Conservation (phyloP, 2,888 invertebrate genomes). For the Macrophya annulata region DNA sequence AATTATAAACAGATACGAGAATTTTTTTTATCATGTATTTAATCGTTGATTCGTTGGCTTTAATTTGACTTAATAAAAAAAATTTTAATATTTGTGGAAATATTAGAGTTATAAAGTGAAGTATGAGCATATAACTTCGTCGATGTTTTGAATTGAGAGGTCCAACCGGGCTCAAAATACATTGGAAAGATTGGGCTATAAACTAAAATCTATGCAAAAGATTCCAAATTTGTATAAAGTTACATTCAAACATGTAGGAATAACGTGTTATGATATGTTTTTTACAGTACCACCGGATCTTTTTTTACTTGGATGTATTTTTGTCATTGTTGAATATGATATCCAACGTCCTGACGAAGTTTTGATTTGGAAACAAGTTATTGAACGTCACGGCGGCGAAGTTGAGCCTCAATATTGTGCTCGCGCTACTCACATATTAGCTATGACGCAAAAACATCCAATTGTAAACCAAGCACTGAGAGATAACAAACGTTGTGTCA, state of each 20-base stretch:
- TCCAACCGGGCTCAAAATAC: too few relatives aligned
- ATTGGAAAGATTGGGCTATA: too few relatives aligned
- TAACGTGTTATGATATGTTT: neutral
- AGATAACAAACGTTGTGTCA: slow-evolving; percentile 88
- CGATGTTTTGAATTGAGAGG: too few relatives aligned
- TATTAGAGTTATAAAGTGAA: too few relatives aligned
- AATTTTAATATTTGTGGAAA: too few relatives aligned
- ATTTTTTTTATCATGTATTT: too few relatives aligned
- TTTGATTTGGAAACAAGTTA: slow-evolving; percentile 86
- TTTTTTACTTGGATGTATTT: slow-evolving; percentile 96
- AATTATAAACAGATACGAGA: too few relatives aligned
- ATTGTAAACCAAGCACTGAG: slow-evolving; percentile 92
- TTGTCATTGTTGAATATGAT: slow-evolving; percentile 93
- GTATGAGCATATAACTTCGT: too few relatives aligned
- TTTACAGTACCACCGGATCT: slow-evolving; percentile 89
- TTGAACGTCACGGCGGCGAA: slow-evolving; percentile 92
- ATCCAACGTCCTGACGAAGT: slow-evolving; percentile 84
- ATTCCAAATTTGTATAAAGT: neutral
- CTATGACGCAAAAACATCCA: slow-evolving; percentile 94
- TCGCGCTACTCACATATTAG: slow-evolving; percentile 95
- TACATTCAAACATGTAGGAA: neutral
- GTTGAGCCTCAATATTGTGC: slow-evolving; percentile 92
- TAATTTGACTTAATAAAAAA: too few relatives aligned
- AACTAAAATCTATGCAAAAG: neutral
- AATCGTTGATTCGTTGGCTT: too few relatives aligned